These are phyloP conservation scores for Morpho achilles DNA, from an alignment of 2,888 invertebrate genomes.

Conservation along the genomic window DNA sequence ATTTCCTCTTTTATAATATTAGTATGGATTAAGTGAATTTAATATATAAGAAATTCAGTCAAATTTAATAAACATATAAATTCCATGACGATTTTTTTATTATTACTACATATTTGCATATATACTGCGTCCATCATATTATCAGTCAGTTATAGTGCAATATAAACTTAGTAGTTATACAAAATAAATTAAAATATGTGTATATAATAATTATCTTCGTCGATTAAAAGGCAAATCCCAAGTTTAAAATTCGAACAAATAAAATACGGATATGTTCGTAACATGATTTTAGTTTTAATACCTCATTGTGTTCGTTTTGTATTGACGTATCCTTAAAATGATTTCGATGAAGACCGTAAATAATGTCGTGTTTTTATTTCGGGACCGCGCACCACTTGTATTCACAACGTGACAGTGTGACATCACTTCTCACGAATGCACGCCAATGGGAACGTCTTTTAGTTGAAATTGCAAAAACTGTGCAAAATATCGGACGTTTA, in stretches of 20 bases:
- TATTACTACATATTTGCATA: no score
- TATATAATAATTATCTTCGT: no score
- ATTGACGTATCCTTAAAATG: constrained; percentile 33
- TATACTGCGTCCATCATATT: no score
- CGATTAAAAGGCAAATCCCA: not conserved
- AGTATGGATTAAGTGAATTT: no score
- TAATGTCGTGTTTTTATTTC: constrained; percentile 59
- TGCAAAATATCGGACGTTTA: not conserved
- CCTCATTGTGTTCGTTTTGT: constrained; percentile 30
- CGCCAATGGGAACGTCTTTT: constrained; percentile 15
- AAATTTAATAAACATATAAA: no score
- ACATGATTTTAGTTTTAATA: constrained; percentile 26
- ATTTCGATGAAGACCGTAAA: constrained; percentile 48
- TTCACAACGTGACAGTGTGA: constrained; percentile 61
- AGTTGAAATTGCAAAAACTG: constrained; percentile 3
- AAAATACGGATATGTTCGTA: constrained; percentile 17
- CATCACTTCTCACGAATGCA: constrained; percentile 58
- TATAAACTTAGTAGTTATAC: no score
- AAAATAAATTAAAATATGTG: no score
- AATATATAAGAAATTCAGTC: no score
- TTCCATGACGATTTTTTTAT: no score
- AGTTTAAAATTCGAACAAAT: constrained; percentile 11
- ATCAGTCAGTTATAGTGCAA: no score
- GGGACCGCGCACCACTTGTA: constrained; percentile 49
- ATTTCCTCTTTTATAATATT: no score